These are phyloP conservation scores for Meiosimyza decipiens DNA, from an alignment of 2,888 invertebrate genomes.

Conservation along the genomic window DNA sequence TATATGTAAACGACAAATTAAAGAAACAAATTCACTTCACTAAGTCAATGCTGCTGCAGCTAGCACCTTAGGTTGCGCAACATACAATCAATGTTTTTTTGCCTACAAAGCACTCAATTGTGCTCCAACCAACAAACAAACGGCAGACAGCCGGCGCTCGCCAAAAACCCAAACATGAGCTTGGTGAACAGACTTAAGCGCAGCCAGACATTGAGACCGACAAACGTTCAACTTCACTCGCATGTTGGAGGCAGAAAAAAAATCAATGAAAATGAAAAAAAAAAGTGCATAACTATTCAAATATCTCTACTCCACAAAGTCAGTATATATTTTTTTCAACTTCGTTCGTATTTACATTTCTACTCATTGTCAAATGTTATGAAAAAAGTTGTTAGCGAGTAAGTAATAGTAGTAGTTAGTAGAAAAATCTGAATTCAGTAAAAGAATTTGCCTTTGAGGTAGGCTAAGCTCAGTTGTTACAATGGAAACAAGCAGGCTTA, in stretches of 20 bases:
- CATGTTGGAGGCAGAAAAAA: background rate
- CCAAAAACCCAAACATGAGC: conserved; percentile 11
- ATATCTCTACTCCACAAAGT: conserved; percentile 1
- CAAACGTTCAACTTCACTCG: conserved; percentile 4
- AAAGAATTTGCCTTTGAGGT: background rate
- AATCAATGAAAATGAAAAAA: conserved; percentile 14
- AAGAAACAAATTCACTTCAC: too few species aligned
- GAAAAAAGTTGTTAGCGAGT: background rate
- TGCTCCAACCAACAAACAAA: conserved; percentile 16
- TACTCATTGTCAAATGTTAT: conserved; percentile 17
- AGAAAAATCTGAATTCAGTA: background rate
- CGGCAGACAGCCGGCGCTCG: conserved; percentile 25
- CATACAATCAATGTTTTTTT: background rate
- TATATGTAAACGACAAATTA: too few species aligned
- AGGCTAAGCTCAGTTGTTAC: background rate
- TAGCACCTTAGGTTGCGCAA: too few species aligned
- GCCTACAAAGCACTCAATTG: conserved; percentile 7
- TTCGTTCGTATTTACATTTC: background rate
- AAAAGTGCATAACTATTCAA: conserved; percentile 28
- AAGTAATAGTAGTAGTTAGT: background rate
- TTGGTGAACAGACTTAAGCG: background rate
- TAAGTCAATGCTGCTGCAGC: too few species aligned
- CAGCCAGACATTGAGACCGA: conserved; percentile 7
- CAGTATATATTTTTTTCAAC: background rate
- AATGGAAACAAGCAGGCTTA: background rate